phyloP scores from a whole-genome alignment of 2,888 invertebrate species.

The Tipula vernalis region DNA sequence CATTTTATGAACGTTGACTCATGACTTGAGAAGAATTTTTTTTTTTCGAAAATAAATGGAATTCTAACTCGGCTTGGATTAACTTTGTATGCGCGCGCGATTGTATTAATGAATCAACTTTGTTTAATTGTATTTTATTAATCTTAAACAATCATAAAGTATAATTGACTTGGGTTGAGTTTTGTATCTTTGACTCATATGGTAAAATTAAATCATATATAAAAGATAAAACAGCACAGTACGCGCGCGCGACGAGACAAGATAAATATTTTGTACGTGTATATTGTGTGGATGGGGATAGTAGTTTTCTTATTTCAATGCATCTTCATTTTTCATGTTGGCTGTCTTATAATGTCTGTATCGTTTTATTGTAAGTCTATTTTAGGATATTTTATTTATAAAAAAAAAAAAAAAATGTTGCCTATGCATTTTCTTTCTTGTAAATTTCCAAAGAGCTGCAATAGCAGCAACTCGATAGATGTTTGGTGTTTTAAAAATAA shows the following conservation, averaged over 20 bases:
- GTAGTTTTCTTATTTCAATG: neutral
- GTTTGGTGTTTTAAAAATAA: neutral
- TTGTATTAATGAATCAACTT: neutral
- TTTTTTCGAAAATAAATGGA: neutral
- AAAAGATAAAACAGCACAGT: neutral
- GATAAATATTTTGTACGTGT: too few relatives aligned
- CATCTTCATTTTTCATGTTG: neutral
- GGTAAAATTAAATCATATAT: neutral
- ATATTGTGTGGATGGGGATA: neutral
- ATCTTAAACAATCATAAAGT: neutral
- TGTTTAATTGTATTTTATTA: neutral
- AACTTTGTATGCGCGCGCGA: neutral
- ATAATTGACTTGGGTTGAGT: neutral
- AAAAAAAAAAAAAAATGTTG: neutral
- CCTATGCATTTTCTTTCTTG: neutral
- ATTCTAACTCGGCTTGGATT: neutral
- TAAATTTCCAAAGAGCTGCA: neutral
- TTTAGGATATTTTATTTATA: neutral
- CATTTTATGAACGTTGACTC: neutral
- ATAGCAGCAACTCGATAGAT: neutral
- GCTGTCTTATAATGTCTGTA: neutral
- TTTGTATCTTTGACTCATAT: neutral
- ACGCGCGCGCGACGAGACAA: too few relatives aligned
- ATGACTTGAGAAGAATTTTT: neutral
- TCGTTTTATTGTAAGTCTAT: neutral